Conservation (phyloP, 2,113 vertebrate species). For the Sporophila hypoxantha region DNA sequence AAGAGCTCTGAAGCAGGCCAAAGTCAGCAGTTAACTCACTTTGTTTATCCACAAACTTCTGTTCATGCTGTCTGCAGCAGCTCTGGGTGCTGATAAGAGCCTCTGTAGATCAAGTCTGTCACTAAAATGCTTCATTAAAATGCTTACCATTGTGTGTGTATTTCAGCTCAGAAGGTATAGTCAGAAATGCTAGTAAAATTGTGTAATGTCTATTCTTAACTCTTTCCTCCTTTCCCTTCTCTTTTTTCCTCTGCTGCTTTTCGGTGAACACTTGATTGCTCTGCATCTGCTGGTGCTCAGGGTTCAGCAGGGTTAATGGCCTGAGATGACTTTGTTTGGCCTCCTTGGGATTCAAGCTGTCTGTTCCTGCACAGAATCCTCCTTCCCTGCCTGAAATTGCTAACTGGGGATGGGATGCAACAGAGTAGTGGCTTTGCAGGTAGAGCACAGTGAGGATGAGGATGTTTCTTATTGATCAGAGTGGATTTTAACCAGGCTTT, state of each 20-base stretch:
- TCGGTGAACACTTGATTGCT: not conserved
- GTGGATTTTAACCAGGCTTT: not conserved
- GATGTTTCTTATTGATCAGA: not conserved
- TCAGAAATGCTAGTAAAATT: too few species aligned
- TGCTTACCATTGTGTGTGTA: not conserved
- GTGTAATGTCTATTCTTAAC: too few species aligned
- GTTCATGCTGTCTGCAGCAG: not conserved
- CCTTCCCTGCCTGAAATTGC: not conserved
- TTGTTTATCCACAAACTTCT: not conserved
- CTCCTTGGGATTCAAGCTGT: not conserved
- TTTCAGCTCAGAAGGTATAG: not conserved
- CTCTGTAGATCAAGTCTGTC: not conserved
- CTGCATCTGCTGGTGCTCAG: not conserved
- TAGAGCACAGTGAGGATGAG: not conserved
- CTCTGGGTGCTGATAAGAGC: not conserved
- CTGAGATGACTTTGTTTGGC: not conserved
- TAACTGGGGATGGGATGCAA: not conserved
- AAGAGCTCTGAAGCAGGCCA: not conserved
- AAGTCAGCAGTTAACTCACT: accelerated
- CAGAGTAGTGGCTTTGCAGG: not conserved
- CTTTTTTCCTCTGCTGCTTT: not conserved
- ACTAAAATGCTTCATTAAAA: not conserved
- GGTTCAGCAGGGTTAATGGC: not conserved
- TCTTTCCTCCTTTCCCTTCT: accelerated
- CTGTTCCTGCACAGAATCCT: not conserved